A percentile compares a stretch with the other conserved stretches of the same genome.
phyloP scores from a whole-genome alignment of 2,113 vertebrate genomes.

The Psammodynastes pulverulentus region DNA sequence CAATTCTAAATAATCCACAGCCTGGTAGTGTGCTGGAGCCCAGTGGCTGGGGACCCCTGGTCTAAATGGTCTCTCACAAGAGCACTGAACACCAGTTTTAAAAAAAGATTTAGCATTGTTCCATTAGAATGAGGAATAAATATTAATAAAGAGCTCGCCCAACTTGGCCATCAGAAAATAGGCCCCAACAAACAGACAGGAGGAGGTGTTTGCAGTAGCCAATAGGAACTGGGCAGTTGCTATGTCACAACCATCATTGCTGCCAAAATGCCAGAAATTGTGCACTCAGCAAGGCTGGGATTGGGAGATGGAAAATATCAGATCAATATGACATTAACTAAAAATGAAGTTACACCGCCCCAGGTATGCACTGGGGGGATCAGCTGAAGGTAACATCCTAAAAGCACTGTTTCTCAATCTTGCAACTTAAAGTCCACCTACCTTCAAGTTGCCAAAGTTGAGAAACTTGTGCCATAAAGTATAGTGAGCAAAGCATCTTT shows the following conservation, averaged over 20 bases:
- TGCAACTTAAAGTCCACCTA: background rate
- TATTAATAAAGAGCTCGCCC: background rate
- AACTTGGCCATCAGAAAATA: background rate
- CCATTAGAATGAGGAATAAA: background rate
- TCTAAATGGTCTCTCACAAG: background rate
- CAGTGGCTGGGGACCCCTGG: background rate
- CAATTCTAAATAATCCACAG: background rate
- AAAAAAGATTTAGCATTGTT: background rate
- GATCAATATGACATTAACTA: background rate
- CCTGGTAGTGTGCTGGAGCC: fast-evolving
- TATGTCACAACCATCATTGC: background rate
- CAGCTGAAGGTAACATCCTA: background rate
- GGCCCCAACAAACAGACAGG: background rate
- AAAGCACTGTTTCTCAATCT: background rate
- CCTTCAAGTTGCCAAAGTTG: background rate
- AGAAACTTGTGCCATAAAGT: background rate
- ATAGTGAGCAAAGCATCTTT: background rate
- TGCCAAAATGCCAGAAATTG: background rate
- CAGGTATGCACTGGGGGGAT: background rate
- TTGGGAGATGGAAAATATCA: background rate
- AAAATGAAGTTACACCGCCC: background rate
- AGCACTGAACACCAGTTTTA: background rate
- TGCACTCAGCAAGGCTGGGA: background rate
- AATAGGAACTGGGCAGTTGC: background rate
- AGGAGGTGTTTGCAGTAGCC: background rate